Evolutionary conservation across 2,888 invertebrate species (phyloP), one percentile per base, ranked within the genome.

Genomic region (Resseliella maxima): DNA sequence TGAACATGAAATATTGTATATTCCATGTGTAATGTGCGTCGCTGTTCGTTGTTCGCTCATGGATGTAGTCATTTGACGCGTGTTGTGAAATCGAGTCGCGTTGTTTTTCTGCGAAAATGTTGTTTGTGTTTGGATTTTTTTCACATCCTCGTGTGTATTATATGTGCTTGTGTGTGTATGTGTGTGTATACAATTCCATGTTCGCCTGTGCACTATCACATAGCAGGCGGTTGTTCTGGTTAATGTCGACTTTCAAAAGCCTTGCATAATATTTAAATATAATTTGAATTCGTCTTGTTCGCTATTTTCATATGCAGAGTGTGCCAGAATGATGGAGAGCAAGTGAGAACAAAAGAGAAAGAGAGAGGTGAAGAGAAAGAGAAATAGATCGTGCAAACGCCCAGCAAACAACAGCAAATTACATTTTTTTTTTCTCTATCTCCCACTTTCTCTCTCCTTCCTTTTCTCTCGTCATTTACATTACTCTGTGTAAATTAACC

Each of bases 191-290:
- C 24, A 24, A 59, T n/a, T 59, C 5, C 59, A 3, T 10, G 24
- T 59, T 24, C 59, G 10, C 31, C 31, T 27, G 72, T 72, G 72
- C 72, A 72, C 50, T 50, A 50, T 59, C 59, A 27, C 72, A 72
- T 72, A 72, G 15, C 72, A 8, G 31, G 31, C 72, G 31, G 72
- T 31, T 72, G 72, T 59, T 59, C 59, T 59, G 27, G 59, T 59
- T 59, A 72, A 72, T 72, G 27, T 72, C 31, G 35, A 15, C 31
- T 31, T 72, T 72, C 59, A 15, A 59, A 24, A 59, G 72, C 31
- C 72, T 72, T 72, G 72, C 31, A 72, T 72, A 72, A 72, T 72
- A 72, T 72, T 72, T 72, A 31, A 72, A 72, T 72, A 72, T 31
- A 72, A 72, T 72, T 72, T 72, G 35, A 72, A 72, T 72, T 24